Evolutionary conservation across 1,140 invertebrate species (phyloP), one percentile per base, ranked within the genome.

Genomic region (Pseudomyrmex concolor): DNA sequence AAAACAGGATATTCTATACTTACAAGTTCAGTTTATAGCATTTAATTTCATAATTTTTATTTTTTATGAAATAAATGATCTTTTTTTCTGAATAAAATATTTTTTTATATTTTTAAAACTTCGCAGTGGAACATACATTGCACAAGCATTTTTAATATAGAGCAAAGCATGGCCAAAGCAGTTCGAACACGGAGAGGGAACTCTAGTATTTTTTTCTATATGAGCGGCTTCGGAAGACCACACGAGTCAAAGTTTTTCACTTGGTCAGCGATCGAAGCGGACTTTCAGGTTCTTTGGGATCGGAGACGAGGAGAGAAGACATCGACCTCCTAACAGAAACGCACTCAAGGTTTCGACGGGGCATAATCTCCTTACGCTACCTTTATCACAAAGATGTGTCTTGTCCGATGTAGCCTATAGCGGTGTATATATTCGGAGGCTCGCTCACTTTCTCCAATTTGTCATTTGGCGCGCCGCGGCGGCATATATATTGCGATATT

Each of bases 401-500:
- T 83, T 17, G 55, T 72, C 66, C 64, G 48, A 68, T 9, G 45
- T 67, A 67, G 72, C 25, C 87, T 64, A 64, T 86, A 74, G 77
- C 85, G 34, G 66, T 17, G 13, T 51, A 25, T 25, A 25, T 25
- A 15, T 54, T 70, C 90, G 89, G 83, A 86, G 84, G 77, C 78
- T 74, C 81, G 83, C 68, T 89, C 86, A 84, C 91, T 92, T 92
- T 92, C 91, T 87, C 91, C 90, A 91, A 92, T 92, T 92, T 92
- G 90, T 91, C 90, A 92, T 86, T 34, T 90, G 71, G 85, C 84
- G 85, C 71, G 82, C 86, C 80, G 84, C 67, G 83, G 7, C 45
- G 54, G 43, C 62, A 66, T 50, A 50, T 89, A 88, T 91, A 90
- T 88, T 84, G 87, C 91, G 84, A 91, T 90, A 90, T 91, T 90